These are phyloP conservation scores for Scaptomyza graminum DNA, from an alignment of 1,140 invertebrate species.

Conservation along the genomic window DNA sequence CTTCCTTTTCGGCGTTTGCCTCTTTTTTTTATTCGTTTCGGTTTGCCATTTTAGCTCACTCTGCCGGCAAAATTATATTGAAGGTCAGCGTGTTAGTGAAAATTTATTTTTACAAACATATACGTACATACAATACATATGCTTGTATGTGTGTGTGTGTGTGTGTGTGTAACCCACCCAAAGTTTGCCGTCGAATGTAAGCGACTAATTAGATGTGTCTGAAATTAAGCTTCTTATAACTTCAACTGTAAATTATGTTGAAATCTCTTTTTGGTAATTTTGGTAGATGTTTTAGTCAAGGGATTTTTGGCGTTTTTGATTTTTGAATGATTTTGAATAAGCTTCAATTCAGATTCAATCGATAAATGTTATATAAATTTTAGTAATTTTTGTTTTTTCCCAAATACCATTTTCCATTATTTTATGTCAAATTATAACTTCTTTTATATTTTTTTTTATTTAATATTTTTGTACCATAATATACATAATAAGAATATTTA, in stretches of 20 bases:
- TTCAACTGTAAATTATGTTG: background rate
- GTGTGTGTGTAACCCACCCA: constrained; percentile 12
- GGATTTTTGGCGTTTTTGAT: no score
- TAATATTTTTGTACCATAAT: no score
- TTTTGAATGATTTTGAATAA: no score
- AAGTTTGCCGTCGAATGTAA: background rate
- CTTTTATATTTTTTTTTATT: no score
- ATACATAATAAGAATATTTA: no score
- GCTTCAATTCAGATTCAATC: no score
- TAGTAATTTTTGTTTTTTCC: no score
- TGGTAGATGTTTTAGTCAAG: no score
- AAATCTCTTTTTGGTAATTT: no score
- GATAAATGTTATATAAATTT: no score
- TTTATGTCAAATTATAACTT: no score
- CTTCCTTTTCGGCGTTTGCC: constrained; percentile 41
- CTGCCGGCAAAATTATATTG: constrained; percentile 67
- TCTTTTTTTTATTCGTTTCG: constrained; percentile 13
- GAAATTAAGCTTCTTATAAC: background rate
- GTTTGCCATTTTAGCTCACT: background rate
- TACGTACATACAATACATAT: background rate
- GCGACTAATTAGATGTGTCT: background rate
- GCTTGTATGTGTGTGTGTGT: constrained; percentile 9
- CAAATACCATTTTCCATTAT: no score
- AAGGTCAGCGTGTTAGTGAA: constrained; percentile 78
- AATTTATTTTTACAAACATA: constrained; percentile 54